Evolutionary conservation across 2,113 vertebrate genomes (phyloP).

Genomic region (Scomber scombrus): DNA sequence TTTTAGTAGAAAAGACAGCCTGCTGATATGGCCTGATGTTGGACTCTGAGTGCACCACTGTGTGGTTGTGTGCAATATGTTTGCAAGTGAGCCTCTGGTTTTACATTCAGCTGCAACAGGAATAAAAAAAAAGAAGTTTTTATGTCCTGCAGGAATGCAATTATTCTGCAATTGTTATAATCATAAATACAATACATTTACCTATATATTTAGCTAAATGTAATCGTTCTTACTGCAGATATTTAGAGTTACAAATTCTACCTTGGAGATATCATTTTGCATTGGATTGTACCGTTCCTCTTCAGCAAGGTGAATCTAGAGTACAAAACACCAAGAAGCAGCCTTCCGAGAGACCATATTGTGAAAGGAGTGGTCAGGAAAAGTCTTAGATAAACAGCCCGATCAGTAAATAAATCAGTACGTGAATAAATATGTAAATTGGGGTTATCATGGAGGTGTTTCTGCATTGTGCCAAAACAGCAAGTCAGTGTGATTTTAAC

Average conservation of each 20-base stretch:
- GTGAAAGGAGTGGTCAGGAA: conserved; percentile 2
- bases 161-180: not conserved
- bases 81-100: not conserved
- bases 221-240: not conserved
- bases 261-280: not conserved
- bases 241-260: not conserved
- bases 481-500: conserved; percentile 59
- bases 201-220: not conserved
- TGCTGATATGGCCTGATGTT: conserved; percentile 24
- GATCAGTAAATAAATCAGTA: conserved; percentile 51
- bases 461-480: conserved; percentile 56
- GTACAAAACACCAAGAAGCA: not conserved
- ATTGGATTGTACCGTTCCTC: not conserved
- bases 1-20: conserved; percentile 43
- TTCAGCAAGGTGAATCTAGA: conserved; percentile 16
- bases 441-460: conserved; percentile 45
- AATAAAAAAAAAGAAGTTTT: too few species aligned
- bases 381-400: not conserved
- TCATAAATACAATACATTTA: not conserved
- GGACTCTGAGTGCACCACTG: not conserved
- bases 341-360: not conserved
- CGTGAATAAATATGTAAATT: conserved; percentile 57
- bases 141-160: not conserved
- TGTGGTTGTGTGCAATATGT: not conserved
- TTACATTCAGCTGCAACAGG: not conserved